A percentile compares a stretch with the other conserved stretches of the same genome.
Evolutionary conservation across 2,888 invertebrate genomes (phyloP).

Genomic region (Bugula neritina): DNA sequence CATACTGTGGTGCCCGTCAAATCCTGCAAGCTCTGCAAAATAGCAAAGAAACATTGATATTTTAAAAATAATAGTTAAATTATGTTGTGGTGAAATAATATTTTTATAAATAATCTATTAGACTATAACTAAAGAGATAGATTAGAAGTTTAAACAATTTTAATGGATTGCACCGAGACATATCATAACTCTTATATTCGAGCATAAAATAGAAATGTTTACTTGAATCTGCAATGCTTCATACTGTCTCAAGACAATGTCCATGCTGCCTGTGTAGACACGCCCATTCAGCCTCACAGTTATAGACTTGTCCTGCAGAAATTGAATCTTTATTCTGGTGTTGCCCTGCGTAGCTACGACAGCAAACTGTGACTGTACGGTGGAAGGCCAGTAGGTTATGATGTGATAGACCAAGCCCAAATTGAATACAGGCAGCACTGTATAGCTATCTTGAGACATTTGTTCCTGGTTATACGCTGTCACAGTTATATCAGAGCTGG

Average conservation of each 20-base stretch:
- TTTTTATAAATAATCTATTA: too few species aligned
- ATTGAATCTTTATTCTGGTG: not conserved
- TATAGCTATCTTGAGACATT: conserved; percentile 10
- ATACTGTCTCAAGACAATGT: not conserved
- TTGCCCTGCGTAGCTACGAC: conserved; percentile 2
- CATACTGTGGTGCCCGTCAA: conserved; percentile 11
- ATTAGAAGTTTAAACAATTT: too few species aligned
- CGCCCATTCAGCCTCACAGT: conserved; percentile 1
- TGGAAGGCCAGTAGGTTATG: conserved; percentile 24
- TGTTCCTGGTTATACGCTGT: conserved; percentile 18
- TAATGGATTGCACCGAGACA: too few species aligned
- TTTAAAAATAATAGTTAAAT: too few species aligned
- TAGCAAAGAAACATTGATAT: too few species aligned
- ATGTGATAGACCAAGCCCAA: conserved; percentile 1
- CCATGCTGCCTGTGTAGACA: not conserved
- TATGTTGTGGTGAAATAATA: too few species aligned
- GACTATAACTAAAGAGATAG: too few species aligned
- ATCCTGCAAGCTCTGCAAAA: conserved; percentile 11
- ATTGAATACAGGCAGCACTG: not conserved
- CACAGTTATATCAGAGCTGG: not conserved
- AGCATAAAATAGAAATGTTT: too few species aligned
- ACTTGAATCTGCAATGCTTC: conserved; percentile 23
- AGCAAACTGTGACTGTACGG: conserved; percentile 16
- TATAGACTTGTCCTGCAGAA: not conserved
- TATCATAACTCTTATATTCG: too few species aligned